Percentiles rank a stretch among this genome's conserved stretches.
These are phyloP conservation scores for Pachyuromys duprasi DNA, from an alignment of 2,797 vertebrate species.

Conservation along the genomic window DNA sequence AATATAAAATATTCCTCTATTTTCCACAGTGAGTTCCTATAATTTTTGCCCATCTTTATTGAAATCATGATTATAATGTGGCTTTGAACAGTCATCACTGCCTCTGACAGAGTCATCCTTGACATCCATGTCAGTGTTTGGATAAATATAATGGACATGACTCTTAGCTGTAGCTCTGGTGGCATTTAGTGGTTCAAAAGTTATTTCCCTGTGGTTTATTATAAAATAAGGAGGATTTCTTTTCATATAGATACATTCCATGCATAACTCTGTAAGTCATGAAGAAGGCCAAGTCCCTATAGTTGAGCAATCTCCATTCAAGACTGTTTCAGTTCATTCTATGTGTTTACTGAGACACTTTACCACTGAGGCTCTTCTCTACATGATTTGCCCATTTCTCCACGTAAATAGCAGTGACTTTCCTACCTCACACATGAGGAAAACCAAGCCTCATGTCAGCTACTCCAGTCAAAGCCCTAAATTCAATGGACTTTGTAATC, in stretches of 20 bases:
- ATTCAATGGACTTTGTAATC: slow-evolving; percentile 12
- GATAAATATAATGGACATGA: neutral
- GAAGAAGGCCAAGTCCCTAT: neutral
- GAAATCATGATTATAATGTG: neutral
- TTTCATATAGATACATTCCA: neutral
- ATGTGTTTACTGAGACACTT: neutral
- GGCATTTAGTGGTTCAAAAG: neutral
- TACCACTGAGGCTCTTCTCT: neutral
- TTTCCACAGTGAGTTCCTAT: neutral
- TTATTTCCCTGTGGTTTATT: neutral
- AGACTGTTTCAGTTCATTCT: neutral
- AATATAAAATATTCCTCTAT: neutral
- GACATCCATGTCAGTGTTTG: neutral
- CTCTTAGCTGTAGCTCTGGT: neutral
- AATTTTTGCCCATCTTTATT: neutral
- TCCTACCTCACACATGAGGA: neutral
- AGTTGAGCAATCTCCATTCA: neutral
- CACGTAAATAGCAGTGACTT: neutral
- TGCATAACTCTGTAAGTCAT: neutral
- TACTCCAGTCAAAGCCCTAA: slow-evolving; percentile 15
- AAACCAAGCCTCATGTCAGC: slow-evolving; percentile 12
- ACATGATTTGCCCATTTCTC: slow-evolving; percentile 12
- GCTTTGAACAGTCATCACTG: neutral
- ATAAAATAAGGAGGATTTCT: neutral
- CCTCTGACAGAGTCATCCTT: neutral